Conservation (phyloP, 2,797 vertebrate genomes). For the Sebastes oblongus region DNA sequence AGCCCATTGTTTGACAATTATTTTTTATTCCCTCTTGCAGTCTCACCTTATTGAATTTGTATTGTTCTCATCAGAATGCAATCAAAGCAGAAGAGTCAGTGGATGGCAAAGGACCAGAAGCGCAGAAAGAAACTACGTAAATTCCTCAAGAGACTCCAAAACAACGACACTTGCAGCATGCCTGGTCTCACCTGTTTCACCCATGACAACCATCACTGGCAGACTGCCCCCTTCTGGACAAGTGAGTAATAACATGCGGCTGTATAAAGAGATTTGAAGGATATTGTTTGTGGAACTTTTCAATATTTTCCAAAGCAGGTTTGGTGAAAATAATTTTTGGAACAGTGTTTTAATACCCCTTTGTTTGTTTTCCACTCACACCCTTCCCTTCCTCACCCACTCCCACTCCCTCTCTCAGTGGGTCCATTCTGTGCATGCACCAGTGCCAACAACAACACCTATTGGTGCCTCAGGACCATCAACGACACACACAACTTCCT, state of each 20-base stretch:
- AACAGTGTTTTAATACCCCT: slow-evolving; percentile 16
- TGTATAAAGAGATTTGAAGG: not conserved
- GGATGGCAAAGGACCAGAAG: slow-evolving; percentile 93
- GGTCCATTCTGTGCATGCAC: slow-evolving; percentile 98
- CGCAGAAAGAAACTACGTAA: slow-evolving; percentile 96
- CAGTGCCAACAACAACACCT: slow-evolving; percentile 98
- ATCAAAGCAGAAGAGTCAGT: slow-evolving; percentile 87
- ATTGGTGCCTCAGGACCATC: slow-evolving; percentile 97
- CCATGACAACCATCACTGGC: slow-evolving; percentile 99
- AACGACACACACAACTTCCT: slow-evolving; percentile 98
- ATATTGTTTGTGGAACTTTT: not conserved
- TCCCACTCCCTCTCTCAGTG: slow-evolving; percentile 74
- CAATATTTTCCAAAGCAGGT: slow-evolving; percentile 26
- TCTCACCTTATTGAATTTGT: not conserved
- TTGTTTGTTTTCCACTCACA: slow-evolving; percentile 40
- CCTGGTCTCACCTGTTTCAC: slow-evolving; percentile 98
- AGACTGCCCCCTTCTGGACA: slow-evolving; percentile 97
- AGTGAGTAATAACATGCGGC: slow-evolving; percentile 78
- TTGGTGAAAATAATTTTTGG: slow-evolving; percentile 39
- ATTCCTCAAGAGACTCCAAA: slow-evolving; percentile 93
- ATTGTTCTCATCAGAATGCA: slow-evolving; percentile 52
- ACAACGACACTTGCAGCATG: slow-evolving; percentile 99
- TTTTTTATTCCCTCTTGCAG: not conserved
- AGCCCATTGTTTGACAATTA: not conserved
- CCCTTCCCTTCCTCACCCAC: slow-evolving; percentile 33